Evolutionary conservation across 2,113 vertebrate species (phyloP), one percentile per base, ranked within the genome.

Genomic region (Actenoides lindsayi): DNA sequence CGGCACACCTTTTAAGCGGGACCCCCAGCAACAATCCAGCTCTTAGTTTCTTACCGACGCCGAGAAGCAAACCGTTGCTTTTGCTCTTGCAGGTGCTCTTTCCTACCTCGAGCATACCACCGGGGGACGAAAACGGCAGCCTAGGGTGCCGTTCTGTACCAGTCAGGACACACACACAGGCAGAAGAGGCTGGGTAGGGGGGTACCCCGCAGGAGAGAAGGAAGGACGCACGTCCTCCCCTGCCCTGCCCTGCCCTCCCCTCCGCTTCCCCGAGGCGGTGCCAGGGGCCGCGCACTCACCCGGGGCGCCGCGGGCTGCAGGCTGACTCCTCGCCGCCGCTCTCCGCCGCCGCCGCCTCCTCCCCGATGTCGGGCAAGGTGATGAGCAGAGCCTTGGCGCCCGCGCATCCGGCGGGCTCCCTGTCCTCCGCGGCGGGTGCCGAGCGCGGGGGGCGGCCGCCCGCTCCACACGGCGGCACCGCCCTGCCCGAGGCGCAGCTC

Each of bases 291-390:
- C 10, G 33, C 88, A 96, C 98, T 98, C 96, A 98, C 98, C 37
- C 51, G 31, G 70, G 78, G 9, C 5, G 44, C 92, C 9, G 81
- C 11, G 39, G 27, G 37, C 48, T 10, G 41, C 74, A 1, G n/a
- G 56, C 30, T 2, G 57, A 37, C 23, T 95, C 93, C 51, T 91
- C 93, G 7, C 86, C 77, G 42, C 96, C 92, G 33, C 68, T 56
- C 59, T 87, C 97, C 1, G 84, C 91, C 25, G 84, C 91, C 25
- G 84, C 91, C 25, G 82, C 67, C 77, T 98, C 98, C 71, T 98
- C 98, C 5, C 98, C 97, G 54, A 98, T 96, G 92, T 85, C 97
- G 1, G 98, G 98, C 76, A 98, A 88, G 31, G 95, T 79, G 79
- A 93, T 18, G 30, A 92, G 94, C 76, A 85, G 70, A 57, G 46